These are phyloP conservation scores for Ceuthmochares aereus DNA, from an alignment of 2,113 vertebrate species.

Conservation along the genomic window DNA sequence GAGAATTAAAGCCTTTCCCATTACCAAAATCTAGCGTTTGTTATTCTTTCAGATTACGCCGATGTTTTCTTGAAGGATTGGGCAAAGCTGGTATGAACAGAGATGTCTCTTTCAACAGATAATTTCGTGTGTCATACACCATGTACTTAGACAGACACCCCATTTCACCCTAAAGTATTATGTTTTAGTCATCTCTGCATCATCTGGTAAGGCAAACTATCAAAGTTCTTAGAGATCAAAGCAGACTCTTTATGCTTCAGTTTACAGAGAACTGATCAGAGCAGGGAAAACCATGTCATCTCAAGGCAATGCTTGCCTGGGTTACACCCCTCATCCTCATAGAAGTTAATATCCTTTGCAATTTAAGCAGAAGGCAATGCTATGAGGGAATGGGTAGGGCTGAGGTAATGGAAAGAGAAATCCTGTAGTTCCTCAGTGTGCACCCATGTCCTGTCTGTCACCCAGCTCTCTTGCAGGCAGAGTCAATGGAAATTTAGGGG, in stretches of 20 bases:
- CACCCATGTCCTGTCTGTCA: neutral
- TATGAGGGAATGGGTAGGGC: neutral
- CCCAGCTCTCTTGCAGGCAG: neutral
- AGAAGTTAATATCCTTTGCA: neutral
- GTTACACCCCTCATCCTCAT: neutral
- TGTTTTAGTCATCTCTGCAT: neutral
- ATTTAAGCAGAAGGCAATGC: conserved; percentile 15
- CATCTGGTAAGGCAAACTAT: conserved; percentile 8
- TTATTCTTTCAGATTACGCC: neutral
- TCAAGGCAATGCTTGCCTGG: neutral
- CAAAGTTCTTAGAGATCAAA: neutral
- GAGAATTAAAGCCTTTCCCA: neutral
- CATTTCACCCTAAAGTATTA: neutral
- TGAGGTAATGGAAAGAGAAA: conserved; percentile 54
- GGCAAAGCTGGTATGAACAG: neutral
- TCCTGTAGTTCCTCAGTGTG: neutral
- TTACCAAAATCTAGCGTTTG: neutral
- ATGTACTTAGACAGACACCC: neutral
- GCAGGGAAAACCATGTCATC: conserved; percentile 9
- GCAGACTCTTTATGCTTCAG: neutral
- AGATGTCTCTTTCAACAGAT: neutral
- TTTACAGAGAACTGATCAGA: neutral
- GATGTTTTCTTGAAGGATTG: neutral
- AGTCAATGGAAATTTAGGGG: neutral
- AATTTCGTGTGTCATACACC: neutral